Percentiles rank a stretch among this genome's conserved stretches.
These are phyloP conservation scores for Caenorhabditis tropicalis DNA, from an alignment of 1,140 invertebrate species.

Conservation along the genomic window DNA sequence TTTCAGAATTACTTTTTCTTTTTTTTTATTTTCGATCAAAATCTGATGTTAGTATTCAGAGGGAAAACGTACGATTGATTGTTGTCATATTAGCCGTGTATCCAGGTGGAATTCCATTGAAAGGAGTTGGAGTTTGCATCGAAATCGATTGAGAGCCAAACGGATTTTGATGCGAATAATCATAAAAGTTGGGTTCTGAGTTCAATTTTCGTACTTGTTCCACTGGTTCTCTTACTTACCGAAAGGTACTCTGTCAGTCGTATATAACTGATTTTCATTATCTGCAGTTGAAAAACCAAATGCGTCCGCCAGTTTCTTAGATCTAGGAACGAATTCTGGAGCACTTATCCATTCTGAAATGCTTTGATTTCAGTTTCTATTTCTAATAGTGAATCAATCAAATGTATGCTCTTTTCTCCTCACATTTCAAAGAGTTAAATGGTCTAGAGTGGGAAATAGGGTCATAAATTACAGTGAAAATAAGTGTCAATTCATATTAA, in stretches of 20 bases:
- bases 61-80: slow-evolving; percentile 43
- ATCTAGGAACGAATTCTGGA: slow-evolving; percentile 49
- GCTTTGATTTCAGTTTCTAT: too few species aligned
- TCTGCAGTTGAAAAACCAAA: slow-evolving; percentile 8
- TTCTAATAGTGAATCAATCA: too few species aligned
- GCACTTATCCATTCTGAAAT: slow-evolving; percentile 53
- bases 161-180: slow-evolving; percentile 1
- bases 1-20: too few species aligned
- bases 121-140: background rate
- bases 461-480: too few species aligned
- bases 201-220: background rate
- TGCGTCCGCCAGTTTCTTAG: background rate
- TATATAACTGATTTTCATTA: background rate
- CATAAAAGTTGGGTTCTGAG: background rate
- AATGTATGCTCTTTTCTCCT: too few species aligned
- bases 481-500: too few species aligned
- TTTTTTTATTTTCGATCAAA: too few species aligned
- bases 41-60: background rate
- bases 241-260: background rate
- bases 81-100: slow-evolving; percentile 55
- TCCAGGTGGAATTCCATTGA: slow-evolving; percentile 42
- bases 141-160: background rate
- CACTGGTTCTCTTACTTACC: background rate
- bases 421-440: too few species aligned
- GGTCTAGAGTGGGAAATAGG: too few species aligned